These are phyloP conservation scores for Axea sp. DNA, from an alignment of 2,888 invertebrate species.

Conservation along the genomic window DNA sequence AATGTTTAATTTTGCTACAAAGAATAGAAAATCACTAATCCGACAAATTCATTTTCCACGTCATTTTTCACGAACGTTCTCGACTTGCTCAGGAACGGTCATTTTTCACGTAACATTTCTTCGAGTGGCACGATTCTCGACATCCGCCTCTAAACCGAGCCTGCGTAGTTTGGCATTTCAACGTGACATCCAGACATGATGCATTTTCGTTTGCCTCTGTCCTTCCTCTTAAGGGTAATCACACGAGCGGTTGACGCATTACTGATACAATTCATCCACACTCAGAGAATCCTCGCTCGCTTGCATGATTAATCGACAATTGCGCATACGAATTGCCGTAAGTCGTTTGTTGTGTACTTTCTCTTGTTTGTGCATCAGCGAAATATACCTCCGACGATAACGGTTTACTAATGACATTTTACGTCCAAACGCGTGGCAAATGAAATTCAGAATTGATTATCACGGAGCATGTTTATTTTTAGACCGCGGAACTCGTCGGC, in stretches of 20 bases:
- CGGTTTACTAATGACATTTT: too few relatives aligned
- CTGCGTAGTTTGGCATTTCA: constrained; percentile 33
- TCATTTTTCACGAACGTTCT: too few relatives aligned
- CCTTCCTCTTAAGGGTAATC: not conserved
- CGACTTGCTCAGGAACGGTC: too few relatives aligned
- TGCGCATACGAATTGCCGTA: constrained; percentile 7
- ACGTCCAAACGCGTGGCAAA: too few relatives aligned
- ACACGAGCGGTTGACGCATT: constrained; percentile 1
- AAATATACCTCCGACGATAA: constrained; percentile 10
- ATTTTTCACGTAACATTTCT: too few relatives aligned
- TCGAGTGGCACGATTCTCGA: too few relatives aligned
- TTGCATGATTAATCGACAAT: constrained; percentile 11
- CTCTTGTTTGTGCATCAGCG: constrained; percentile 21
- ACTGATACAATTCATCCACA: constrained; percentile 5
- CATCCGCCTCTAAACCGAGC: constrained; percentile 10
- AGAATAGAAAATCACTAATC: too few relatives aligned
- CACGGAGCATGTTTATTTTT: constrained; percentile 1
- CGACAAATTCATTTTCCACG: too few relatives aligned
- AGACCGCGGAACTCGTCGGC: not conserved
- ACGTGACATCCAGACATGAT: constrained; percentile 7
- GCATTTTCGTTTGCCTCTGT: not conserved
- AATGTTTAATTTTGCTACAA: too few relatives aligned
- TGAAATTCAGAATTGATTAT: constrained; percentile 19
- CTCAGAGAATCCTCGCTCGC: constrained; percentile 1
- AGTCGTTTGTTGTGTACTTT: constrained; percentile 27